Base-by-base conservation (phyloP, 1,140 invertebrate species). In the Eumaeus atala region DNA sequence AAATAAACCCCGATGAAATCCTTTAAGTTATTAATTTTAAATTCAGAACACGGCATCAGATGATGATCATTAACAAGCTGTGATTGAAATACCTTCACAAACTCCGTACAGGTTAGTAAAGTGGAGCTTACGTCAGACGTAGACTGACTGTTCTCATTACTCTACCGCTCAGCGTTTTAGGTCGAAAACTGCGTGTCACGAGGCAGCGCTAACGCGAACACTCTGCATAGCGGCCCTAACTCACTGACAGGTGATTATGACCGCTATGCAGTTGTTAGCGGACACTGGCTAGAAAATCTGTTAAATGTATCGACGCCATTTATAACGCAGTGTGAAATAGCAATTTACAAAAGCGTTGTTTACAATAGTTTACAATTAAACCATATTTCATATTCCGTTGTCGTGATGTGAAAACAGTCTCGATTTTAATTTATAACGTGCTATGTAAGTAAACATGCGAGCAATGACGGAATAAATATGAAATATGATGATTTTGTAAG, bases 171-270 rank as follows among this genome's bases (percentile, higher is more conserved):
- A 70, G 62, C 67, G 59, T 64, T 77, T 72, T 71, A 73, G 66
- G 62, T 66, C 66, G 71, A 79, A 66, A 79, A 76, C 73, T 47
- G 69, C 70, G 56, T 67, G 64, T 69, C 71, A 66, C 57, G 44
- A 62, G 38, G 37, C 48, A 18, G 33, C 33, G 62, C 57, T 76
- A 70, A 72, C 66, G 67, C 61, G 57, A 56, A 57, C 71, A 65
- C 64, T 72, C 75, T 74, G 66, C 68, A 66, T 34, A 54, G 44
- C 49, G 53, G 61, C 61, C 54, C 62, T 66, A 71, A 73, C 63
- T 70, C 59, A 70, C 77, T 67, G 73, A 67, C 73, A 75, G 56
- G 69, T 65, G 71, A 78, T 78, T 78, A 75, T 83, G 71, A 75
- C 56, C 75, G 57, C 69, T 77, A 73, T 71, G 58, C 60, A 70